phyloP scores from a whole-genome alignment of 2,797 vertebrate genomes.

The Crax fasciolata region DNA sequence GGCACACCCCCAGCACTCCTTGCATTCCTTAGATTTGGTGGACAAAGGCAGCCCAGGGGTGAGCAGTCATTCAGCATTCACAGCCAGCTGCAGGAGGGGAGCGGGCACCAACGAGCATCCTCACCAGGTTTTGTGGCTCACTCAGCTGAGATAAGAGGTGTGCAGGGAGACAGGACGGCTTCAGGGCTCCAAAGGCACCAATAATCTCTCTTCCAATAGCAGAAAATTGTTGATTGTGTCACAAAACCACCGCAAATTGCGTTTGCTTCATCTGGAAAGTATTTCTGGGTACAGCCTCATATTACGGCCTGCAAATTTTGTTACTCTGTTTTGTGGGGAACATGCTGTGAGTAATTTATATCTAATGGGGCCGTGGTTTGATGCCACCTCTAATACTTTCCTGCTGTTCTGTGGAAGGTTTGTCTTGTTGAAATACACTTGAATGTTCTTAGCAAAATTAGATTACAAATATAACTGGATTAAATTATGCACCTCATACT shows the following conservation, averaged over 20 bases:
- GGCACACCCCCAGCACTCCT: rapidly evolving
- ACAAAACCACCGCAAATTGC: slow-evolving; percentile 27
- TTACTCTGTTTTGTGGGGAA: slow-evolving; percentile 54
- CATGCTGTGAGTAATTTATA: slow-evolving; percentile 35
- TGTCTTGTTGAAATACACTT: slow-evolving; percentile 21
- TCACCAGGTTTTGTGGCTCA: neutral
- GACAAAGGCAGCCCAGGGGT: neutral
- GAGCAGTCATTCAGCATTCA: neutral
- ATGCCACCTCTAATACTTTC: slow-evolving; percentile 54
- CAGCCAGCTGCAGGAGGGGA: neutral
- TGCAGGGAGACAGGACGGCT: neutral
- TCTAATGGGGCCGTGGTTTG: slow-evolving; percentile 34
- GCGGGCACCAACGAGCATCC: neutral
- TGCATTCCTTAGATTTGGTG: neutral
- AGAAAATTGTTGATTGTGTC: slow-evolving; percentile 30
- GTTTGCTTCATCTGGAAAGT: slow-evolving; percentile 67
- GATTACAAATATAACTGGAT: slow-evolving; percentile 41
- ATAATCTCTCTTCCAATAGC: neutral
- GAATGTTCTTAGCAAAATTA: slow-evolving; percentile 50
- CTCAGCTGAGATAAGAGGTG: neutral
- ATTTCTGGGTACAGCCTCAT: slow-evolving; percentile 53
- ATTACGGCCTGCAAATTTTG: slow-evolving; percentile 33
- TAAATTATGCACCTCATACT: slow-evolving; percentile 21
- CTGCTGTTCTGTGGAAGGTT: slow-evolving; percentile 37
- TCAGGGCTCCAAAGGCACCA: neutral